These are phyloP conservation scores for Micrasema minimum DNA, from an alignment of 1,140 invertebrate species.

Conservation along the genomic window DNA sequence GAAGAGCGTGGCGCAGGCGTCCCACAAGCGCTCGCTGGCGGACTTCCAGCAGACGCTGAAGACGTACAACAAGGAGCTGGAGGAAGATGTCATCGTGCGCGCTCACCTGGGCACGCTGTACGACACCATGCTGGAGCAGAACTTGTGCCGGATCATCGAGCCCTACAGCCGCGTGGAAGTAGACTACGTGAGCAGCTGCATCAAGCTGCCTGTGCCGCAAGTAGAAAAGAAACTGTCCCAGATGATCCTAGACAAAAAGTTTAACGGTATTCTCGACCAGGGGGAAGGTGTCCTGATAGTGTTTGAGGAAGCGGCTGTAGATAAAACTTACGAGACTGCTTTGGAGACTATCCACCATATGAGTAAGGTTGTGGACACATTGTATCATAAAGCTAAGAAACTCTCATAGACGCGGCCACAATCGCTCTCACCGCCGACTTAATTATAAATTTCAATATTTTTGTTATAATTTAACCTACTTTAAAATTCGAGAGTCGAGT, in stretches of 20 bases:
- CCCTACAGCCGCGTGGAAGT: slow-evolving; percentile 98
- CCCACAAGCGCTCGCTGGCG: slow-evolving; percentile 94
- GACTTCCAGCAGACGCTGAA: slow-evolving; percentile 93
- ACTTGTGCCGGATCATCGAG: slow-evolving; percentile 98
- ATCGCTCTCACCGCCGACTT: not conserved
- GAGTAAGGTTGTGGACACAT: slow-evolving; percentile 98
- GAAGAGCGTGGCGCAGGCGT: slow-evolving; percentile 95
- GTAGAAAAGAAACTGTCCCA: slow-evolving; percentile 99
- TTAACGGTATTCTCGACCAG: slow-evolving; percentile 97
- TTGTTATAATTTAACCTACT: slow-evolving; percentile 28
- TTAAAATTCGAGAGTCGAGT: slow-evolving; percentile 11
- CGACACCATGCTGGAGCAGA: slow-evolving; percentile 99
- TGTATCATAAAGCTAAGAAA: slow-evolving; percentile 99
- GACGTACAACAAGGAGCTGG: slow-evolving; percentile 88
- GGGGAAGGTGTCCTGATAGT: slow-evolving; percentile 96
- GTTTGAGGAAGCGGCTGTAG: slow-evolving; percentile 93
- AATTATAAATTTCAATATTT: slow-evolving; percentile 33
- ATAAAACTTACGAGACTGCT: slow-evolving; percentile 97
- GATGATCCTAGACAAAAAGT: slow-evolving; percentile 99
- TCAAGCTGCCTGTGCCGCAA: slow-evolving; percentile 87
- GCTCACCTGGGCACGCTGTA: slow-evolving; percentile 97
- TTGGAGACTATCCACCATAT: slow-evolving; percentile 98
- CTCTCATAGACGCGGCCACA: slow-evolving; percentile 76
- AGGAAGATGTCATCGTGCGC: slow-evolving; percentile 95
- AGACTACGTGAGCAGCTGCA: slow-evolving; percentile 70